Evolutionary conservation across 2,888 invertebrate genomes (phyloP).

Genomic region (Amphipyra tragopoginis): DNA sequence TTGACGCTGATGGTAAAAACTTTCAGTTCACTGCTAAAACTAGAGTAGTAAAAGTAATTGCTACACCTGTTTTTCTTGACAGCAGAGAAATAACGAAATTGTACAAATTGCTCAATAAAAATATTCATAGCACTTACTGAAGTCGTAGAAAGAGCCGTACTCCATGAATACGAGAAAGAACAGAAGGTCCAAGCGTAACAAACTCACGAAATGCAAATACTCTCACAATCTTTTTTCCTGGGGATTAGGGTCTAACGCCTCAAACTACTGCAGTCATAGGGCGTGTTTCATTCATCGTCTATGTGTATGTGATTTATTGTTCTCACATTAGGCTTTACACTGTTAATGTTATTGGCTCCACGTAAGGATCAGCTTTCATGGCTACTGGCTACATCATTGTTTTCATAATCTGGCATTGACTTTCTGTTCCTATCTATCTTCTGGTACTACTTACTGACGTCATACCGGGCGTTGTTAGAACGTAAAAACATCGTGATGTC

Average conservation of each 20-base stretch:
- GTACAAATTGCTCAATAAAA: conserved; percentile 47
- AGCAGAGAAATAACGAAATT: conserved; percentile 31
- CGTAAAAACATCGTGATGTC: conserved; percentile 64
- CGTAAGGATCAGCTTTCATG: too few relatives aligned
- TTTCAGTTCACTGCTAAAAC: neutral
- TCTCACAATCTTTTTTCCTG: neutral
- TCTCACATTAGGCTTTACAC: too few relatives aligned
- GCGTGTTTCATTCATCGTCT: too few relatives aligned
- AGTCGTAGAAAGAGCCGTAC: conserved; percentile 23
- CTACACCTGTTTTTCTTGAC: conserved; percentile 49
- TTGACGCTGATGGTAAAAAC: neutral
- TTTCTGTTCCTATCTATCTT: conserved; percentile 19
- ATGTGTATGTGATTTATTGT: too few relatives aligned
- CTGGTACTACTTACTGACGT: conserved; percentile 31
- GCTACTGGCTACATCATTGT: too few relatives aligned
- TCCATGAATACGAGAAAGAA: neutral
- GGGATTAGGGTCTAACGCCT: too few relatives aligned
- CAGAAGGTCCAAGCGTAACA: neutral
- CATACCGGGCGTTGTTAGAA: conserved; percentile 44
- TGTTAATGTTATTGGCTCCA: too few relatives aligned
- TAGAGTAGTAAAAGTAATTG: conserved; percentile 14
- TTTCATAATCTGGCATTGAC: neutral
- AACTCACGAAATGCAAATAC: too few relatives aligned
- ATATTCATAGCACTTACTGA: conserved; percentile 50
- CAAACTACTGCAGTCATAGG: too few relatives aligned